Evolutionary conservation across 2,888 invertebrate genomes (phyloP), one percentile per base, ranked within the genome.

Genomic region (Folsomia candida): DNA sequence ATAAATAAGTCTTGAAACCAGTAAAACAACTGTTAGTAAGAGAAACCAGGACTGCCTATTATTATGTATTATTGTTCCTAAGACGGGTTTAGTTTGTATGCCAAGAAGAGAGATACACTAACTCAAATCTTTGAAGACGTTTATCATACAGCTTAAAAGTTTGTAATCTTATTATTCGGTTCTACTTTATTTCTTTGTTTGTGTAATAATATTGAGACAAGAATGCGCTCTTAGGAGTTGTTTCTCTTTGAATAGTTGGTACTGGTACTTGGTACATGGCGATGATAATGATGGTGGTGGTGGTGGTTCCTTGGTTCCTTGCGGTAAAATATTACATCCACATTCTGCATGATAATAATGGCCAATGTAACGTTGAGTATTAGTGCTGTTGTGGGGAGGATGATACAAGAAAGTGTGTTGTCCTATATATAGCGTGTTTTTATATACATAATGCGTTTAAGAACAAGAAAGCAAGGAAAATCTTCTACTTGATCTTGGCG

Each of bases 281-380:
- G 6, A 37, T 37, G 4, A n/a, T n/a, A n/a, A n/a, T 37, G 14
- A 4, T 37, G 37, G 14, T 37, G 37, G 14, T 37, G 37, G 14
- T 37, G 54, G n/a, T n/a, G 54, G 54, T 54, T 54, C 54, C 11
- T 54, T 54, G 54, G 54, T 22, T n/a, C n/a, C n/a, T n/a, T 54
- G 18, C 22, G 22, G 54, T 54, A 22, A 54, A 54, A 54, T 54
- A 54, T 54, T 54, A 54, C 54, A 54, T 54, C 14, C 18, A 54
- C 54, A 54, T 54, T 54, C 20, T 37, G 14, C 37, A 37, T 54
- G 54, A 54, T 54, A 54, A 54, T 54, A 54, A 54, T 14, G 54
- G 20, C 11, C 54, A 54, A 54, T 54, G 37, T 37, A 37, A 37
- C 14, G 37, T 37, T 37, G 6, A 37, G 6, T 37, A 14, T 37